A percentile compares a stretch with the other conserved stretches of the same genome.
phyloP scores from a whole-genome alignment of 2,797 vertebrate genomes.

The Allobates femoralis region DNA sequence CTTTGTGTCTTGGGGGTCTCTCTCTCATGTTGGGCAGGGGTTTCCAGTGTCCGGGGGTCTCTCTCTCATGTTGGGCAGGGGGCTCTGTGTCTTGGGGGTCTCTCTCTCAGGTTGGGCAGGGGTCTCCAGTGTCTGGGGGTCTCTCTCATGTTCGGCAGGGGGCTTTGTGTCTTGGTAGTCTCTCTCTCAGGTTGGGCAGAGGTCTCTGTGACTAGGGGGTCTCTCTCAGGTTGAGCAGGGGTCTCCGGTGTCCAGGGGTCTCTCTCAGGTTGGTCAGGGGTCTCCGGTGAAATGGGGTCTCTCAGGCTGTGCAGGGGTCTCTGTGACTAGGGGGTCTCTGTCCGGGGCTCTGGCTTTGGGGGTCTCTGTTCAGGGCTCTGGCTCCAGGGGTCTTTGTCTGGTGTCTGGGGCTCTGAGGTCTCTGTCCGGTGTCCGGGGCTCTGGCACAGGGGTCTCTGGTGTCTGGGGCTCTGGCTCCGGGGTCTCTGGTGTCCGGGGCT shows the following conservation, averaged over 20 bases:
- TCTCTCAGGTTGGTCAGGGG: background rate
- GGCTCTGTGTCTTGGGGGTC: background rate
- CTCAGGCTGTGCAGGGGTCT: too few species aligned
- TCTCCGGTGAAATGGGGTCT: too few species aligned
- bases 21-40: background rate
- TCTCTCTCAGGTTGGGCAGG: background rate
- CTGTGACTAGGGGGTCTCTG: background rate
- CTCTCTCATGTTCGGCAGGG: background rate
- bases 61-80: background rate
- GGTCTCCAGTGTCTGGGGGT: background rate
- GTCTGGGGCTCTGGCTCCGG: too few species aligned
- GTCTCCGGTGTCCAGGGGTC: background rate
- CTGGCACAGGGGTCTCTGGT: too few species aligned
- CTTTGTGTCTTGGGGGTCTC: background rate
- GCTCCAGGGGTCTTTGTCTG: too few species aligned
- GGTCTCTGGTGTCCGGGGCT: too few species aligned
- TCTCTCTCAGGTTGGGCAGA: background rate
- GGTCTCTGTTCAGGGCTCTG: too few species aligned
- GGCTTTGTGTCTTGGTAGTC: too few species aligned
- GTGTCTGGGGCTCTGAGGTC: background rate
- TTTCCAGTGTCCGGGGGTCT: background rate
- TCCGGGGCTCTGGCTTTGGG: too few species aligned
- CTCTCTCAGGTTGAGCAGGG: background rate
- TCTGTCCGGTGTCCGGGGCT: too few species aligned
- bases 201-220: background rate